A percentile compares a stretch with the other conserved stretches of the same genome.
Evolutionary conservation across 2,888 invertebrate genomes (phyloP).

Genomic region (Protodeltote pygarga): DNA sequence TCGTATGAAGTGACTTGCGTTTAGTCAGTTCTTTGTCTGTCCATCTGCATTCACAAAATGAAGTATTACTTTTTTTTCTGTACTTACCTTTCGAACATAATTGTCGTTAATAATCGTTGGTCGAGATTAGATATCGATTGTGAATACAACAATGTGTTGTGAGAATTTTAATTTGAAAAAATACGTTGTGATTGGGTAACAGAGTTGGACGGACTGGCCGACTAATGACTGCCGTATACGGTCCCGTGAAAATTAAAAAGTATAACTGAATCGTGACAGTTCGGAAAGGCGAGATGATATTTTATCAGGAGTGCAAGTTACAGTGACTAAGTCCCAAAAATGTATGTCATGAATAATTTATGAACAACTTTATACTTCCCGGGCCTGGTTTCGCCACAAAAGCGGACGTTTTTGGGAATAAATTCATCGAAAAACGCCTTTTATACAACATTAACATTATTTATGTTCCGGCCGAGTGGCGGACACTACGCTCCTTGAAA

Average conservation of each 20-base stretch:
- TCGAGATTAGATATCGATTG: slow-evolving; percentile 67
- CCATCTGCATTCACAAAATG: slow-evolving; percentile 74
- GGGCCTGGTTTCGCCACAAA: slow-evolving; percentile 68
- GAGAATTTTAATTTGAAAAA: slow-evolving; percentile 46
- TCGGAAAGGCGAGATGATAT: slow-evolving; percentile 43
- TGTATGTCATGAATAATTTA: slow-evolving; percentile 75
- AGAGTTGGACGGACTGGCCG: slow-evolving; percentile 6
- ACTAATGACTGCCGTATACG: slow-evolving; percentile 36
- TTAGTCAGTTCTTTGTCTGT: slow-evolving; percentile 74
- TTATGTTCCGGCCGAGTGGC: slow-evolving; percentile 63
- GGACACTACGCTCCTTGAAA: slow-evolving; percentile 50
- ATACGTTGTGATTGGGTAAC: slow-evolving; percentile 34
- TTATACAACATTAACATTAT: slow-evolving; percentile 81
- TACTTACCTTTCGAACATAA: slow-evolving; percentile 67
- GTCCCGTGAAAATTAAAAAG: slow-evolving; percentile 19
- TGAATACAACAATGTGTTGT: slow-evolving; percentile 48
- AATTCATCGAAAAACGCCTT: slow-evolving; percentile 82
- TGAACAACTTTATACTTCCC: slow-evolving; percentile 81
- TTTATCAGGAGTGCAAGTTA: slow-evolving; percentile 59
- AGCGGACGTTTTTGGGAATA: slow-evolving; percentile 76
- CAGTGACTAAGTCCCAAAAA: slow-evolving; percentile 66
- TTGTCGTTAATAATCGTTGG: slow-evolving; percentile 77
- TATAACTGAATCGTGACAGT: slow-evolving; percentile 24
- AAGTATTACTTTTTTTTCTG: slow-evolving; percentile 69
- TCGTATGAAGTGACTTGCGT: slow-evolving; percentile 86